Conservation (phyloP, 1,140 invertebrate species). For the Oryzaephilus surinamensis region DNA sequence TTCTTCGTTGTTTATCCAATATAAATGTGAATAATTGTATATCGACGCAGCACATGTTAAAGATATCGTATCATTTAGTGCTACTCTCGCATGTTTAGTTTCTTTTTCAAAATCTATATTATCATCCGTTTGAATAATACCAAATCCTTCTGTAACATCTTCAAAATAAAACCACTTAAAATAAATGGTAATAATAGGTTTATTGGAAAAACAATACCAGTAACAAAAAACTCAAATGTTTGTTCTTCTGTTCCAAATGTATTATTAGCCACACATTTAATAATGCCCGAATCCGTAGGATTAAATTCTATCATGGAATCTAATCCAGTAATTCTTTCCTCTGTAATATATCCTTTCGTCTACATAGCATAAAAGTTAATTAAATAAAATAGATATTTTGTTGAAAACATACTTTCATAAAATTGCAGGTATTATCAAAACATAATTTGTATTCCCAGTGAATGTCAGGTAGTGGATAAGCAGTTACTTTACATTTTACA, state of each 20-base stretch:
- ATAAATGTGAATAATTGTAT: neutral
- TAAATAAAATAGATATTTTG: neutral
- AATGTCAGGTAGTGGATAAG: constrained; percentile 40
- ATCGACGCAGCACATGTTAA: constrained; percentile 1
- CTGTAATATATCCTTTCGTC: no score
- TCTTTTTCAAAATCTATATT: neutral
- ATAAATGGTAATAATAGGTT: no score
- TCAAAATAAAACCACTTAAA: no score
- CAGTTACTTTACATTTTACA: constrained; percentile 37
- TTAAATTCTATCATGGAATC: neutral
- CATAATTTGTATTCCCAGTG: constrained; percentile 38
- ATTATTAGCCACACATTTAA: constrained; percentile 2
- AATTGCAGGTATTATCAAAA: constrained; percentile 15
- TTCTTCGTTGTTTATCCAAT: neutral
- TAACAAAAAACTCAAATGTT: neutral
- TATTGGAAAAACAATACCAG: no score
- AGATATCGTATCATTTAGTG: neutral
- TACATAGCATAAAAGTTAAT: no score
- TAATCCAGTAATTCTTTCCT: neutral
- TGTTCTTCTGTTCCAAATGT: neutral
- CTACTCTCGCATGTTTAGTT: neutral
- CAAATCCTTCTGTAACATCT: constrained; percentile 2
- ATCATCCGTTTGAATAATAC: neutral
- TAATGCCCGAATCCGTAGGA: neutral
- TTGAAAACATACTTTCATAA: constrained; percentile 20